Percentiles rank a stretch among this genome's conserved stretches.
These are phyloP conservation scores for Bovichtus diacanthus DNA, from an alignment of 2,797 vertebrate genomes.

Conservation along the genomic window DNA sequence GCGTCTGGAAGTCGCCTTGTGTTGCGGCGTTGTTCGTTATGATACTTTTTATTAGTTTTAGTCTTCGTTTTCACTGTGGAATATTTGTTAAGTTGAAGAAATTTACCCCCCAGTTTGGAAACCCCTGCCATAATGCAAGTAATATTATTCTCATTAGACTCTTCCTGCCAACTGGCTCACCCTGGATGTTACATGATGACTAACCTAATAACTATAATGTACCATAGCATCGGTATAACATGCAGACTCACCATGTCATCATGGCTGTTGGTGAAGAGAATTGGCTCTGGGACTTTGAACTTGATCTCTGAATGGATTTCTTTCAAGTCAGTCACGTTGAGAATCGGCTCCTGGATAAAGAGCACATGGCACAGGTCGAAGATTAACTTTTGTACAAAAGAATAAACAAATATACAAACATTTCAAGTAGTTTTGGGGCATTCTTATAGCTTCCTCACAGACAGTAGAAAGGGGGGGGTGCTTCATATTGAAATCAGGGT, in stretches of 20 bases:
- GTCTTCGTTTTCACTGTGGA: neutral
- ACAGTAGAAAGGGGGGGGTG: neutral
- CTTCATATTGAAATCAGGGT: neutral
- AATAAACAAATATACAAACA: neutral
- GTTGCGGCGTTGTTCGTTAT: no score
- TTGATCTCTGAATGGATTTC: constrained; percentile 92
- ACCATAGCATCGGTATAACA: no score
- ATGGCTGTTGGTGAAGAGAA: constrained; percentile 90
- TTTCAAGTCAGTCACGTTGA: constrained; percentile 90
- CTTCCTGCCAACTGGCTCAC: neutral
- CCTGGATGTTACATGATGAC: neutral
- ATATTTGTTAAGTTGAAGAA: no score
- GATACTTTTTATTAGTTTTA: neutral
- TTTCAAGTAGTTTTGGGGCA: neutral
- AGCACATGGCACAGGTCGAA: neutral
- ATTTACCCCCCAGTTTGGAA: neutral
- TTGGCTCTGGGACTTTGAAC: constrained; percentile 89
- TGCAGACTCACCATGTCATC: constrained; percentile 78
- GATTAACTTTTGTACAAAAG: neutral
- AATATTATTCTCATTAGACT: neutral
- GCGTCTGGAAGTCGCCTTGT: no score
- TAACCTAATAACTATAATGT: neutral
- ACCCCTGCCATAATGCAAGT: neutral
- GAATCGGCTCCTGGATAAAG: constrained; percentile 85
- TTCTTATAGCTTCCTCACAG: neutral